Base-by-base conservation (phyloP, 2,888 invertebrate species). In the Eupithecia vulgata region DNA sequence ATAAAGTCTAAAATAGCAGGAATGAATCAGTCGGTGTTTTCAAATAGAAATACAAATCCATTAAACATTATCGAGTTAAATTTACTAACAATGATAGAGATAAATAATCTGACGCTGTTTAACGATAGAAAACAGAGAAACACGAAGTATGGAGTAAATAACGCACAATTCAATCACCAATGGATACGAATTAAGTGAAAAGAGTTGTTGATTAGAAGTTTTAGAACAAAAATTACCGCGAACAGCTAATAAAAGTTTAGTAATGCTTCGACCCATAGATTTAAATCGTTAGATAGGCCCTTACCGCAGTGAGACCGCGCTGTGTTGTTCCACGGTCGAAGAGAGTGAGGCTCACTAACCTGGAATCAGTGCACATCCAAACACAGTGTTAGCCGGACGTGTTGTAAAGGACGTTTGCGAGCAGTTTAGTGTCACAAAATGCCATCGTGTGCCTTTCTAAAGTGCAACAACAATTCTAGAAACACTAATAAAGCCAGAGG, bases 191-290 rank as follows among this genome's bases (percentile, higher is more conserved):
- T 21, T 12, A 12, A 57, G 25, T 57, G 57, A 57, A 52, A 57
- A 25, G 4, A 25, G 57, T 57, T 57, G 57, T 25, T 57, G 57
- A 25, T 57, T 12, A 57, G 21, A 57, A 57, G 25, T 12, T 25
- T 13, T 64, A 37, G 34, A 61, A 42, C 21, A 70, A 75, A 84
- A 82, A 84, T 77, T 72, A 81, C 82, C 79, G 76, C 83, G 82
- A 86, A 83, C 76, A 77, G 76, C 80, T 82, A 81, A 71, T 87
- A 83, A 84, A 82, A 77, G 76, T 77, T 80, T 82, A 79, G 66
- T 17, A 40, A 48, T 42, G 69, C 70, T 69, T 78, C 78, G 80
- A 81, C 85, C 82, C 76, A 85, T n/a, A n/a, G n/a, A n/a, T n/a
- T n/a, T n/a, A n/a, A n/a, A n/a, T n/a, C n/a, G n/a, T n/a, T n/a